Evolutionary conservation across 2,113 vertebrate species (phyloP), one percentile per base, ranked within the genome.

Genomic region (Sprattus sprattus): DNA sequence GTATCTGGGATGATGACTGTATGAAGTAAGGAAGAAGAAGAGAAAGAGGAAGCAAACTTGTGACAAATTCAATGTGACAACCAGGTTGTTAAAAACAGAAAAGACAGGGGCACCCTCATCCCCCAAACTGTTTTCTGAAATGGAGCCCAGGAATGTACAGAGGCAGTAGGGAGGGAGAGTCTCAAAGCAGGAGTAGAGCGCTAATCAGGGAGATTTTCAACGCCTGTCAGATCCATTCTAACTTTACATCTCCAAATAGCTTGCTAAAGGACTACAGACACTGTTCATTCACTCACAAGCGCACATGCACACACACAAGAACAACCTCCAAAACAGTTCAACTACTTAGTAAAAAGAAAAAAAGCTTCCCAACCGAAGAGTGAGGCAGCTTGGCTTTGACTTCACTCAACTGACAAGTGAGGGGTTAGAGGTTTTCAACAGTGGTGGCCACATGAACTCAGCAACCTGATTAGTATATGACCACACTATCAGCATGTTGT

Each of bases 141-240:
- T 10, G 15, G 11, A 75, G 67, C 28, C 28, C 67, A 75, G 28
- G 67, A 75, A 75, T 75, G 67, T 32, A 32, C 67, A 39, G 22
- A 25, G 25, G 25, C 25, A 75, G 67, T 11, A 6, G 67, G 22
- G 80, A 75, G 32, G 67, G 16, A 57, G 50, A 85, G 67, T 78
- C 82, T 83, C 20, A 60, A 78, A 47, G 50, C 82, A 45, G 18
- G 45, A 57, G 39, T 10, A 39, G 46, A 78, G 5, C 6, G 54
- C 39, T 88, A 88, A 88, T 88, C 81, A 39, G 71, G 83, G 64
- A 28, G 81, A 89, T 88, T 88, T 86, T 83, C 81, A 82, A 88
- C 78, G 85, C 86, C 60, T 88, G 86, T 85, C 85, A 82, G 45
- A 50, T 45, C 49, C n/a, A 80, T 83, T 86, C 67, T 22, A 20